A percentile compares a stretch with the other conserved stretches of the same genome.
Evolutionary conservation across 2,888 invertebrate genomes (phyloP).

Genomic region (Lycophotia porphyrea): DNA sequence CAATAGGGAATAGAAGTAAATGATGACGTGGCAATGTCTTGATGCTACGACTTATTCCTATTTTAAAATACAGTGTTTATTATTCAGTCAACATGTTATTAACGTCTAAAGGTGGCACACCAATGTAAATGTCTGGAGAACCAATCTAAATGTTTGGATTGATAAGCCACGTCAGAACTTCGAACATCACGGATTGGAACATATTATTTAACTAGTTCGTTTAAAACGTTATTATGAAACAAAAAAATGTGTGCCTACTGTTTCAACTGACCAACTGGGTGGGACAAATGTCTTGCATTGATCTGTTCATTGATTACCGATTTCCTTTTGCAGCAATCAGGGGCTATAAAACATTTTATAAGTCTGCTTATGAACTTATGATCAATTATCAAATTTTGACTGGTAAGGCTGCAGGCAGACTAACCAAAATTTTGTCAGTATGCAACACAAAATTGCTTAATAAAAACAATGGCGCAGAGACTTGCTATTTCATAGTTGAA

Average conservation of each 20-base stretch:
- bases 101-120: no score
- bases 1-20: neutral
- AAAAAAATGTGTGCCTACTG: neutral
- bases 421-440: neutral
- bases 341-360: slow-evolving; percentile 9
- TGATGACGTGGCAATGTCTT: neutral
- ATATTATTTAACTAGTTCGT: neutral
- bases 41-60: neutral
- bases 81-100: neutral
- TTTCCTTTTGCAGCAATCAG: slow-evolving; percentile 41
- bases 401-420: neutral
- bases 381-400: slow-evolving; percentile 4
- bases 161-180: no score
- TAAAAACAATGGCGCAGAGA: neutral
- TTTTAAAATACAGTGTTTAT: neutral
- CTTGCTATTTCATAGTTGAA: neutral
- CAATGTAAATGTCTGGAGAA: no score
- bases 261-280: slow-evolving; percentile 21
- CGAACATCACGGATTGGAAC: no score
- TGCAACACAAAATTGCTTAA: neutral
- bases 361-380: slow-evolving; percentile 1
- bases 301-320: slow-evolving; percentile 43
- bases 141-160: no score
- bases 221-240: neutral
- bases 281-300: slow-evolving; percentile 19